Base-by-base conservation (phyloP, 2,113 vertebrate genomes). In the Pagrus major region DNA sequence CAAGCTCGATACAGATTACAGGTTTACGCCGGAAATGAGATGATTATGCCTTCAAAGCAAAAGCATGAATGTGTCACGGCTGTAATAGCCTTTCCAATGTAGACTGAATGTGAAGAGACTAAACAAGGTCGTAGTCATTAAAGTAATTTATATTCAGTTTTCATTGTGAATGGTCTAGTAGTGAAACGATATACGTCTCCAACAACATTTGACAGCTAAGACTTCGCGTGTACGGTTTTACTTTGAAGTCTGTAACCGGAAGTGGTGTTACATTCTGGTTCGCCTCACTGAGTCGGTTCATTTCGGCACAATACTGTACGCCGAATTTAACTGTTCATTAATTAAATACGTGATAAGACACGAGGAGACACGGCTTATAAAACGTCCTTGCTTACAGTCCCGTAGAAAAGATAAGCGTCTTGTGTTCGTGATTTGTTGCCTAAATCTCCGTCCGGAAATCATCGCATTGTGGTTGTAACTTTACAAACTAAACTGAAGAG, bases 11-110 rank as follows among this genome's bases (percentile, higher is more conserved):
- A 16, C 35, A 76, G 15, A 29, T 29, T 5, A 0, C 46, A 23
- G 8, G 23, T 29, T 61, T 33, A 18, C 8, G 1, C 25, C 67
- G 81, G 74, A 85, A 84, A 33, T 76, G 0, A 6, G 18, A 63
- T 18, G 25, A 47, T 10, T 44, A 4, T 56, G 6, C 12, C 44
- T 84, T 86, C 63, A 85, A 78, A 83, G 59, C 52, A 85, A 89
- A 78, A 76, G 49, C 61, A 56, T 21, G 0, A 29, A 51, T 1
- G 15, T 33, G 47, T 39, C 52, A 7, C 20, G 67, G 79, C 67
- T 61, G 1, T 37, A 20, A 41, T 46, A 27, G 3, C 1, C 8
- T 49, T n/a, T n/a, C n/a, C n/a, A n/a, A n/a, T n/a, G n/a, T n/a
- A n/a, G n/a, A n/a, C n/a, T 51, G 21, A 33, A 39, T 61, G 39